Percentiles rank a stretch among this genome's conserved stretches.
phyloP scores from a whole-genome alignment of 2,797 vertebrate species.

The Hippopotamyrus pictus region DNA sequence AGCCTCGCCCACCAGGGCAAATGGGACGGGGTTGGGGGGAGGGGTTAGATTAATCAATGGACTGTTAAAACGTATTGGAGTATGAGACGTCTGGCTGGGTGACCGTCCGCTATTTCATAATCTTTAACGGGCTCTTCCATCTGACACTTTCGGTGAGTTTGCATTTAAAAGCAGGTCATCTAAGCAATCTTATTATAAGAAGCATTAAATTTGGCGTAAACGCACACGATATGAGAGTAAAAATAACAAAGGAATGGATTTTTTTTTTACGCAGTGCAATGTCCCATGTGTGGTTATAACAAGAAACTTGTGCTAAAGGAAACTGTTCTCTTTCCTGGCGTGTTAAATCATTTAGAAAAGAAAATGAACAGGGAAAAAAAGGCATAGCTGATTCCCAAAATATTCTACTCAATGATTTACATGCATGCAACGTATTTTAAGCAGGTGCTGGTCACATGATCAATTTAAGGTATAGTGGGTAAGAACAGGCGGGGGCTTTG shows the following conservation, averaged over 20 bases:
- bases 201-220: conserved; percentile 25
- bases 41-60: conserved; percentile 26
- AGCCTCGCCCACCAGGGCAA: neutral
- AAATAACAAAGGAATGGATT: neutral
- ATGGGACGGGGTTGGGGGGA: too few species aligned
- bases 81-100: conserved; percentile 41
- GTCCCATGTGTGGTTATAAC: neutral
- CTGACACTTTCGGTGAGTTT: conserved; percentile 38
- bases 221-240: neutral
- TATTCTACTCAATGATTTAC: neutral
- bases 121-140: conserved; percentile 44
- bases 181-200: conserved; percentile 16
- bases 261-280: neutral
- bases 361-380: neutral
- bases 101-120: conserved; percentile 34
- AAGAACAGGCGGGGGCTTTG: neutral
- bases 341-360: neutral
- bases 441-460: neutral
- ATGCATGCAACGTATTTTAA: neutral
- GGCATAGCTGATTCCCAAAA: neutral
- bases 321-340: neutral
- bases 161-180: conserved; percentile 36
- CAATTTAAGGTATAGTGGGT: neutral
- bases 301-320: neutral
- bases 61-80: conserved; percentile 36